Base-by-base conservation (phyloP, 2,113 vertebrate genomes). In the Piprites chloris region DNA sequence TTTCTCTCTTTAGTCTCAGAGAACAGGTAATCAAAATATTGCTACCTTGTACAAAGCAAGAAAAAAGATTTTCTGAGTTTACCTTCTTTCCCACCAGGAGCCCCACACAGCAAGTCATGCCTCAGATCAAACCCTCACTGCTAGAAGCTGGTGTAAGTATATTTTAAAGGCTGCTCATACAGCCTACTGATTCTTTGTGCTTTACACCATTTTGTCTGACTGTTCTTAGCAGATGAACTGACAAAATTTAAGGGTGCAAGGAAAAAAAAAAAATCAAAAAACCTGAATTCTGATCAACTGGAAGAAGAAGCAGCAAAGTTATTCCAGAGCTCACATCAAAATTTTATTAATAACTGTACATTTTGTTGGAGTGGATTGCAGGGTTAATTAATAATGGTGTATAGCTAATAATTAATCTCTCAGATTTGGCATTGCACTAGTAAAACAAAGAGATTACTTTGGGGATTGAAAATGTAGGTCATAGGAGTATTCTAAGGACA, bases 321-420 rank as follows among this genome's bases (percentile, higher is more conserved):
- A 85, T 66, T 84, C n/a, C 66, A 83, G 58, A 58, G 21, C 18
- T 77, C 33, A 27, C 18, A 55, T 16, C 55, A 95, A 59, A 39
- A 55, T 77, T 67, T 66, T 67, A 75, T 77, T 92, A 86, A 72
- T 56, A 93, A 67, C 33, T 12, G 1, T 32, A 30, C n/a, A 35
- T 89, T 90, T 77, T 69, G 37, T 56, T 84, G 33, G 55, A 81
- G 18, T 77, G 35, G 24, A 84, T 44, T 71, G 7, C 19, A 63
- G 65, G 86, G 47, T 89, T 90, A 94, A 92, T 92, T 93, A 92
- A 83, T 81, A 78, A 84, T 78, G 30, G 6, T 63, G 12, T 27
- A 47, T 56, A 86, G 77, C 28, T 87, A 85, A 91, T 90, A 95
- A 95, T 89, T 89, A 91, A 61, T 76, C 9, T 89, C n/a, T 72